These are phyloP conservation scores for Anisognathus igniventris DNA, from an alignment of 2,797 vertebrate species.

Conservation along the genomic window DNA sequence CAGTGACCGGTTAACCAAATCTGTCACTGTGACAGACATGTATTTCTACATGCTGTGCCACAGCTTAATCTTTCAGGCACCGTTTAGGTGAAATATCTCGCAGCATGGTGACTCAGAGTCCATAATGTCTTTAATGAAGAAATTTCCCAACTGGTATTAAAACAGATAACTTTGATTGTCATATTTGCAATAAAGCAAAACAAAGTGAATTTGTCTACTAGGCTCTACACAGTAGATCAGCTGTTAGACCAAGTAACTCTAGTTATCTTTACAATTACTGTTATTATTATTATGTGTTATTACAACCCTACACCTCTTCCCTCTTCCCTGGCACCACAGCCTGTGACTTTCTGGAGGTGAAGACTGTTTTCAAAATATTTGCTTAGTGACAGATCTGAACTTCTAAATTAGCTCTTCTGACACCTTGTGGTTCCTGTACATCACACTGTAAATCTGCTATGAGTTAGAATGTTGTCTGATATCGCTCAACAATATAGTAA, in stretches of 20 bases:
- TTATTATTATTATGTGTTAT: conserved; percentile 34
- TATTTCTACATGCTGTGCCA: conserved; percentile 32
- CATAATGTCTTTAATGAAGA: conserved; percentile 3
- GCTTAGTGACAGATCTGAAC: conserved; percentile 11
- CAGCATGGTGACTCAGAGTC: neutral
- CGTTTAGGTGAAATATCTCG: neutral
- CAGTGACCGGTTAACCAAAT: conserved; percentile 49
- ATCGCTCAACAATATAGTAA: conserved; percentile 4
- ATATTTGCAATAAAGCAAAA: neutral
- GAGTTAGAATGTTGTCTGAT: neutral
- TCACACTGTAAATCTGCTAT: neutral
- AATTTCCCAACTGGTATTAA: neutral
- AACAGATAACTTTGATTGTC: neutral
- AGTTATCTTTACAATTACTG: conserved; percentile 24
- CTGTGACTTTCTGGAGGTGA: conserved; percentile 39
- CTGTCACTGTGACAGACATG: conserved; percentile 30
- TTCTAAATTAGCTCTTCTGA: conserved; percentile 42
- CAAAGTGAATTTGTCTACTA: neutral
- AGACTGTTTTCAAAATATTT: conserved; percentile 59
- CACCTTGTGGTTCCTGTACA: conserved; percentile 46
- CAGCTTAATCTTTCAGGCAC: conserved; percentile 10
- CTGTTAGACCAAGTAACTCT: neutral
- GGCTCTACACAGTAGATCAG: neutral
- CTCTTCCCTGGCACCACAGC: neutral
- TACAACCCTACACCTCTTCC: conserved; percentile 1